Percentiles rank a stretch among this genome's conserved stretches.
phyloP scores from a whole-genome alignment of 2,888 invertebrate species.

The Anagyrus pseudococci region DNA sequence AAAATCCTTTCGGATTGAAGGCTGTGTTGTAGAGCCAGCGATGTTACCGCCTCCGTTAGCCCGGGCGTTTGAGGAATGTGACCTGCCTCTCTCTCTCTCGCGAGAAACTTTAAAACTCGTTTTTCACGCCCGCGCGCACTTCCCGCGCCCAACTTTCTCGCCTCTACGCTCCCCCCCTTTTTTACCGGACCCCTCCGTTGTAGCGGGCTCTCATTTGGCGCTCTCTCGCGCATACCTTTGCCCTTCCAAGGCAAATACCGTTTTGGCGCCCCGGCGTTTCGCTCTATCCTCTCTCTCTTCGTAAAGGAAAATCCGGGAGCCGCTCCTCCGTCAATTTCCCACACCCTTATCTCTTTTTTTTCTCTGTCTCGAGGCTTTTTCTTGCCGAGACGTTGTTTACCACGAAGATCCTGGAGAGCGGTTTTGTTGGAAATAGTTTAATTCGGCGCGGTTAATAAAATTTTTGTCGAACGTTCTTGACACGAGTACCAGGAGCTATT shows the following conservation, averaged over 20 bases:
- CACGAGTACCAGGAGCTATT: no score
- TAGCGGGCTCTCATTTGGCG: not conserved
- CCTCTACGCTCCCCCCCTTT: not conserved
- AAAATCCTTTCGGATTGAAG: slow-evolving; percentile 24
- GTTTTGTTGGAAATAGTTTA: no score
- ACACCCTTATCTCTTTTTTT: no score
- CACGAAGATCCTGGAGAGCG: no score
- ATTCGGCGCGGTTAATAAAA: no score
- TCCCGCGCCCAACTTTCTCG: slow-evolving; percentile 4
- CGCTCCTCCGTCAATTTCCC: no score
- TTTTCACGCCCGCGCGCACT: slow-evolving; percentile 16
- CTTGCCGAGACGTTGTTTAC: no score
- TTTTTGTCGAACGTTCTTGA: no score
- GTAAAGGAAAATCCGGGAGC: not conserved
- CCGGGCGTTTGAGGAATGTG: slow-evolving; percentile 19
- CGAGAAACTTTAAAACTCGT: slow-evolving; percentile 24
- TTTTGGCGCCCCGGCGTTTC: not conserved
- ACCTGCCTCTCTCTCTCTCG: not conserved
- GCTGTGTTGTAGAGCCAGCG: not conserved
- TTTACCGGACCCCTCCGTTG: not conserved
- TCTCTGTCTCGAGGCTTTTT: not conserved
- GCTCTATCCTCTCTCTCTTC: not conserved
- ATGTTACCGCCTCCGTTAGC: no score
- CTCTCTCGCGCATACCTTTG: not conserved
- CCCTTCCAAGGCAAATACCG: not conserved